These are phyloP conservation scores for Laticauda laticaudata DNA, from an alignment of 2,113 vertebrate genomes.

Conservation along the genomic window DNA sequence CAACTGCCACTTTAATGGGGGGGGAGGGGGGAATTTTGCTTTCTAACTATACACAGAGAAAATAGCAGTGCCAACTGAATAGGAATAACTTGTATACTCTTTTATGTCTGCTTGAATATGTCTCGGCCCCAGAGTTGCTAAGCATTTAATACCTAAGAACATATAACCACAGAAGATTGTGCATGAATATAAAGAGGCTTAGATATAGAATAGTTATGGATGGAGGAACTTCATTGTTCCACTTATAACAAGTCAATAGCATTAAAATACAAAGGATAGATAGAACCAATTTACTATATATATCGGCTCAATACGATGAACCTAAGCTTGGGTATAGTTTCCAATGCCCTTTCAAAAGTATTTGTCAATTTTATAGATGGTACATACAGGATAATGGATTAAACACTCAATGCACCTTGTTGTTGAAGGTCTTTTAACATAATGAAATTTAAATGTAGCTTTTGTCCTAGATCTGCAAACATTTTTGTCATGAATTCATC, in stretches of 20 bases:
- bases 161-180: background rate
- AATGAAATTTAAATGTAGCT: background rate
- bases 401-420: background rate
- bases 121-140: background rate
- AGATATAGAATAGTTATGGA: background rate
- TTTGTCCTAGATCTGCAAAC: background rate
- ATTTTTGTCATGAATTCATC: background rate
- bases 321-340: background rate
- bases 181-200: background rate
- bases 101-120: slow-evolving; percentile 1
- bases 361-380: background rate
- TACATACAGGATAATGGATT: background rate
- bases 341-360: background rate
- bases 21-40: background rate
- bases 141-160: background rate
- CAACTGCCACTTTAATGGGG: background rate
- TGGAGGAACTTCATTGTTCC: background rate
- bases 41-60: background rate
- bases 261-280: background rate
- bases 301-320: background rate
- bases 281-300: background rate
- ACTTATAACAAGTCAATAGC: background rate
- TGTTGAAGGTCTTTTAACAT: background rate
- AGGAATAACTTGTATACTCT: background rate
- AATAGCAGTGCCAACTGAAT: slow-evolving; percentile 6